Evolutionary conservation across 2,888 invertebrate genomes (phyloP).

Genomic region (Caenorhabditis uteleia): DNA sequence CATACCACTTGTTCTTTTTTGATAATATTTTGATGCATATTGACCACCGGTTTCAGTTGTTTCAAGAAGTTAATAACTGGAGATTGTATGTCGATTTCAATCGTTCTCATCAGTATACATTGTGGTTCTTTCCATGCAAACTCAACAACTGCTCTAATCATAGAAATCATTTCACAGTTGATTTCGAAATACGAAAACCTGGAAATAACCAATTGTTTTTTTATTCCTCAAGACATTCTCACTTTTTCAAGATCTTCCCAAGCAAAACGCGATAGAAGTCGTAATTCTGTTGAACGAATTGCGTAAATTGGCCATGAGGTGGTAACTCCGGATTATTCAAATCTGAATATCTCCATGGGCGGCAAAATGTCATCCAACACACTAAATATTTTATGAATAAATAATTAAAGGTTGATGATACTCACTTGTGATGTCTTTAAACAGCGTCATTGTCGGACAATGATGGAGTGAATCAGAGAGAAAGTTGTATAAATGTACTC

Average conservation of each 20-base stretch:
- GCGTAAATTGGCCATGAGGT: constrained; percentile 7
- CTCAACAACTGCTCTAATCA: constrained; percentile 30
- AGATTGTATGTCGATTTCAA: constrained; percentile 26
- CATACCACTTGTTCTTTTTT: constrained; percentile 12
- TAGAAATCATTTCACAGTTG: constrained; percentile 15
- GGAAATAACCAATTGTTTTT: background rate
- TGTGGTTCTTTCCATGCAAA: constrained; percentile 50
- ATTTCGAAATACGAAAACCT: constrained; percentile 38
- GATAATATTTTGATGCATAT: constrained; percentile 1
- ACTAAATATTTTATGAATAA: constrained; percentile 11
- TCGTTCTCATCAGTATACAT: constrained; percentile 8
- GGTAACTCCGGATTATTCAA: constrained; percentile 12
- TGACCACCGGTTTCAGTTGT: constrained; percentile 25
- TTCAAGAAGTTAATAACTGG: constrained; percentile 13
- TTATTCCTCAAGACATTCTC: background rate
- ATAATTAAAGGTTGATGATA: background rate
- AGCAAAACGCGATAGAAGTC: constrained; percentile 49
- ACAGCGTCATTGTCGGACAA: constrained; percentile 41
- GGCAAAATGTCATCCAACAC: constrained; percentile 43
- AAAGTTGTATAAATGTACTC: constrained; percentile 35
- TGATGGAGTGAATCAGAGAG: constrained; percentile 43
- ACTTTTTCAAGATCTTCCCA: constrained; percentile 53
- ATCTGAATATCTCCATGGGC: constrained; percentile 47
- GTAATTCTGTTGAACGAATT: constrained; percentile 39
- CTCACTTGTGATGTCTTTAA: constrained; percentile 41